phyloP scores from a whole-genome alignment of 2,113 vertebrate species.

The Elgaria multicarinata region DNA sequence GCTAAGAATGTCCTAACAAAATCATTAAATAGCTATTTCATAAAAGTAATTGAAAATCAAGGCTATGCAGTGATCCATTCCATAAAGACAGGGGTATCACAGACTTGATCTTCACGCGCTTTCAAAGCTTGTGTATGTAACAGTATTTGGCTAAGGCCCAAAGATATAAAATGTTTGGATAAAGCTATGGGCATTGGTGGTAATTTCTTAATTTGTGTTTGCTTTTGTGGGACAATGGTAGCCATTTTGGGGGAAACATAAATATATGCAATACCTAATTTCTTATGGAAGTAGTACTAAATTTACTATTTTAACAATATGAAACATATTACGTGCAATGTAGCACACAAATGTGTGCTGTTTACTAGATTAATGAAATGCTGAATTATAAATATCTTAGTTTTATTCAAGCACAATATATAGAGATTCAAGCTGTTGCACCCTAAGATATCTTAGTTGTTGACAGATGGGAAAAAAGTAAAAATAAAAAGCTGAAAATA shows the following conservation, averaged over 20 bases:
- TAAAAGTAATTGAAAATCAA: constrained; percentile 49
- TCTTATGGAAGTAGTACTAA: neutral
- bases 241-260: neutral
- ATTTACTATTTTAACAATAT: neutral
- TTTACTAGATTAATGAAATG: neutral
- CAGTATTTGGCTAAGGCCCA: constrained; percentile 11
- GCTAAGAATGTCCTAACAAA: constrained; percentile 38
- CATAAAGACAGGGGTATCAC: constrained; percentile 17
- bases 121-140: neutral
- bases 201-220: neutral
- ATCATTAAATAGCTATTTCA: constrained; percentile 29
- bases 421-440: neutral
- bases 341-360: neutral
- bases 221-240: neutral
- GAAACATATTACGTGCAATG: neutral
- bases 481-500: neutral
- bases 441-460: neutral
- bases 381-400: neutral
- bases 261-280: neutral
- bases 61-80: constrained; percentile 29
- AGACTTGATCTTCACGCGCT: neutral
- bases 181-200: neutral
- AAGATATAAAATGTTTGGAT: neutral
- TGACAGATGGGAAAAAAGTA: neutral
- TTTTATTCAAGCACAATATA: neutral